phyloP scores from a whole-genome alignment of 2,888 invertebrate species.

The Empis stercorea region DNA sequence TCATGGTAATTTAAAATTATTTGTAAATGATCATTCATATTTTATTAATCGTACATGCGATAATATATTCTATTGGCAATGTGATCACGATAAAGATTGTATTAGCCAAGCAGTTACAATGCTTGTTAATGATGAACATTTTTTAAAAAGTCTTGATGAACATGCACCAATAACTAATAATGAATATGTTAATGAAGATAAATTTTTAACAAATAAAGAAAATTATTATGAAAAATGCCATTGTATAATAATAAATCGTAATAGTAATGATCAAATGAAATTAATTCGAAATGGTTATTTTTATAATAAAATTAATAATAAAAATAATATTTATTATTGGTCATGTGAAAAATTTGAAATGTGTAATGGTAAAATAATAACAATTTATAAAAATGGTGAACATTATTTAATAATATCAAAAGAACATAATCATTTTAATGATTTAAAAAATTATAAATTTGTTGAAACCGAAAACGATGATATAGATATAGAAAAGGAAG shows the following conservation, averaged over 20 bases:
- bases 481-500: not conserved
- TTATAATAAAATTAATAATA: not conserved
- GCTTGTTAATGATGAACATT: not conserved
- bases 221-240: not conserved
- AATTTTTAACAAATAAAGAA: not conserved
- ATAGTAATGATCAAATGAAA: not conserved
- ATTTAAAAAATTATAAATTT: not conserved
- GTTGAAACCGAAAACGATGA: not conserved
- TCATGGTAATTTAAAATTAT: not conserved
- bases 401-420: not conserved
- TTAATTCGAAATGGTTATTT: not conserved
- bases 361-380: not conserved
- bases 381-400: not conserved
- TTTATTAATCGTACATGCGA: not conserved
- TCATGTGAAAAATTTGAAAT: not conserved
- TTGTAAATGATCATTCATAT: not conserved
- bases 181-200: not conserved
- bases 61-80: slow-evolving; percentile 1
- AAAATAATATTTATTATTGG: not conserved
- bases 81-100: not conserved
- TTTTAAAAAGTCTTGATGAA: not conserved
- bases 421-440: not conserved
- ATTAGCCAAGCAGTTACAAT: not conserved
- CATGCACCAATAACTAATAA: not conserved
- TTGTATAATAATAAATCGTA: not conserved